phyloP scores from a whole-genome alignment of 2,888 invertebrate genomes.

The Ophioninae sp. region DNA sequence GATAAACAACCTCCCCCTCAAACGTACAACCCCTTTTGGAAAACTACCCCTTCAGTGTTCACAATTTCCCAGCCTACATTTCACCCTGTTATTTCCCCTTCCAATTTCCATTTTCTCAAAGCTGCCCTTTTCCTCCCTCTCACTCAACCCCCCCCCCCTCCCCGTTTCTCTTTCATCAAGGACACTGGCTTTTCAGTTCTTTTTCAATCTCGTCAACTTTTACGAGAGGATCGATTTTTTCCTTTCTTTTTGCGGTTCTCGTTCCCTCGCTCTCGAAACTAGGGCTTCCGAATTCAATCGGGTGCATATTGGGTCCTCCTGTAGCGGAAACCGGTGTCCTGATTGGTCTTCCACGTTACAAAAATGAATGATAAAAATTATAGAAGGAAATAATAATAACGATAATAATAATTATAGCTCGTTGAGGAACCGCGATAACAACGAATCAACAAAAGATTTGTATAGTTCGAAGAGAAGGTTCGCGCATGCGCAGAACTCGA shows the following conservation, averaged over 20 bases:
- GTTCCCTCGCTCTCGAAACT: constrained; percentile 24
- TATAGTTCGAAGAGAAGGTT: not conserved
- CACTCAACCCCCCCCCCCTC: not conserved
- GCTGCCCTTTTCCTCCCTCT: not conserved
- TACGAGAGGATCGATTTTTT: constrained; percentile 47
- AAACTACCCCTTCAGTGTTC: constrained; percentile 55
- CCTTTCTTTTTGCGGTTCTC: constrained; percentile 29
- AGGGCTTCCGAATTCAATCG: constrained; percentile 35
- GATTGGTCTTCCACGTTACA: not conserved
- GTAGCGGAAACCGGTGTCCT: not conserved
- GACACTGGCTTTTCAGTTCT: constrained; percentile 48
- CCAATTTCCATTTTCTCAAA: not conserved
- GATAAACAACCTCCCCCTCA: constrained; percentile 19
- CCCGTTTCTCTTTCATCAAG: not conserved
- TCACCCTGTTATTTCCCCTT: constrained; percentile 50
- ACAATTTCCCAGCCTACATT: constrained; percentile 60
- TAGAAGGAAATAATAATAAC: not conserved
- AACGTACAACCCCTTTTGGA: constrained; percentile 46
- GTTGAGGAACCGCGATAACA: constrained; percentile 3
- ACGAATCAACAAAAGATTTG: not conserved
- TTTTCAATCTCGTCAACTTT: constrained; percentile 59
- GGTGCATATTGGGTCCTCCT: constrained; percentile 22
- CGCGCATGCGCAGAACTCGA: not conserved
- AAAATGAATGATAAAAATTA: not conserved
- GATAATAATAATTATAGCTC: not conserved